Base-by-base conservation (phyloP, 1,140 invertebrate genomes). In the Sinella curviseta region DNA sequence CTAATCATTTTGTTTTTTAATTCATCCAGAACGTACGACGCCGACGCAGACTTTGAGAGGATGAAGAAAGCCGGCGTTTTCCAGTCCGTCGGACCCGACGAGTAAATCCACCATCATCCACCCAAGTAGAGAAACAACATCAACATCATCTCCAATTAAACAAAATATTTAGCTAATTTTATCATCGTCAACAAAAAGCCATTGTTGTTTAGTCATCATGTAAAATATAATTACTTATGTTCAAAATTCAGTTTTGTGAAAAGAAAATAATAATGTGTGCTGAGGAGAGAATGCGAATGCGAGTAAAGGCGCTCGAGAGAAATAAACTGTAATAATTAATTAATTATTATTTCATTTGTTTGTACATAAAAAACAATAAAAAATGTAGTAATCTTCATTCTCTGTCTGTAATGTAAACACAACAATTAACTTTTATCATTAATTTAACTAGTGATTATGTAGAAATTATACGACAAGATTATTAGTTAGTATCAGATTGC, bases 41-140 rank as follows among this genome's bases (percentile, higher is more conserved):
- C 85, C 12, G 83, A 87, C 1, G 84, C 83, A 65, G 84, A 86
- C 30, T 86, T 88, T 30, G 83, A 89, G 81, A 85, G 84, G 39
- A 89, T 90, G 88, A 86, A 84, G 33, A 85, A 86, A 39, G 82
- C 86, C 79, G 89, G 89, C 76, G 82, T 89, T 54, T 86, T 90
- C 83, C 85, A 87, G 34, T 87, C 87, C 24, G 77, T 65, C 33
- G 73, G 76, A 16, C 81, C 82, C 28, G 85, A 84, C 54, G 80
- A 83, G 26, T 67, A 79, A 78, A 74, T 74, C n/a, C n/a, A n/a
- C n/a, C n/a, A n/a, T n/a, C n/a, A n/a, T n/a, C 12, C 20, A 8
- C 8, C 24, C 24, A 67, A 8, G 4, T 67, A 30, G 4, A 26
- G 35, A 26, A 4, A 1, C 67, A 35, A 33, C 8, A 16, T 36